Base-by-base conservation (phyloP, 2,797 vertebrate genomes). In the Gila robusta region DNA sequence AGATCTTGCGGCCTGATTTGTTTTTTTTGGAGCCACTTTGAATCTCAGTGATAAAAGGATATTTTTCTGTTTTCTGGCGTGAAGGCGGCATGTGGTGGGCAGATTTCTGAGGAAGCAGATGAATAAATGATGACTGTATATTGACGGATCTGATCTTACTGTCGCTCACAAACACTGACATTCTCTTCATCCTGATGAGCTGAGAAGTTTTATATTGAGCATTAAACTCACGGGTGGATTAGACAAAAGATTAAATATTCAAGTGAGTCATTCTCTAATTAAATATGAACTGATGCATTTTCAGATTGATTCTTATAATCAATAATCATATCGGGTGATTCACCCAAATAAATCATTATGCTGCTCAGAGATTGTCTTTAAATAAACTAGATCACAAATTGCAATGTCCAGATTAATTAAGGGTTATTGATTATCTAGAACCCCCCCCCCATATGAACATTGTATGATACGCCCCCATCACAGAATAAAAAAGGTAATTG, bases 81-180 rank as follows among this genome's bases (percentile, higher is more conserved):
- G 67, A 70, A 39, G 67, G 67, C 21, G 35, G 21, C 10, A 23
- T 70, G 67, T 12, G 67, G 67, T 69, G 67, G 67, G 67, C 67
- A 70, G 67, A 11, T 70, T 70, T 70, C 67, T 70, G 19, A 70
- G 19, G 67, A 70, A 39, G 67, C 67, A 54, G 41, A 70, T 59
- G 56, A 19, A 84, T 52, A 39, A 14, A 39, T 39, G 28, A 16
- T 26, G 19, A 39, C 67, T 5, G 67, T 39, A 11, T 70, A 69
- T 70, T 39, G 67, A 39, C 19, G 21, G 35, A 70, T 69, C 67
- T 39, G 67, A 12, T 39, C 35, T 21, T 10, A 8, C 62, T 35
- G 64, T 35, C 28, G 1, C 28, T 67, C 66, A 69, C 35, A 69
- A 37, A 70, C 66, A 37, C 66, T 10, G 7, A 17, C 32, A 37